Percentiles rank a stretch among this genome's conserved stretches.
Conservation (phyloP, 1,140 invertebrate species). For the Araneus ventricosus region DNA sequence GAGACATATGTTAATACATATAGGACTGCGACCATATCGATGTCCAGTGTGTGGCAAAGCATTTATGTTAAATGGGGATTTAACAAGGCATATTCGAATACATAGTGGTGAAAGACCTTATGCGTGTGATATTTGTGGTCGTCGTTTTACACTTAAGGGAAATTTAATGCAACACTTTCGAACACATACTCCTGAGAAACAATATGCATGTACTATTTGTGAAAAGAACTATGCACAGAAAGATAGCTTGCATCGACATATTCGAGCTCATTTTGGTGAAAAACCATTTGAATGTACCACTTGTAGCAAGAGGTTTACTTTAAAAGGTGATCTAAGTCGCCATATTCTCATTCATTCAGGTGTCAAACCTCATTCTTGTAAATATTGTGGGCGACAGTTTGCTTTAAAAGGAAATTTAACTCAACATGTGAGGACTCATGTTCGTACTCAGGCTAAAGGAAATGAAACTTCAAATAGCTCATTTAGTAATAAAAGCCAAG, state of each 20-base stretch:
- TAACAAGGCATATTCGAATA: slow-evolving; percentile 80
- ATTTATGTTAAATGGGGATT: slow-evolving; percentile 80
- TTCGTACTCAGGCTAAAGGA: slow-evolving; percentile 19
- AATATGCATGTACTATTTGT: slow-evolving; percentile 73
- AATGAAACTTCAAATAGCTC: slow-evolving; percentile 1
- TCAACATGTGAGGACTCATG: slow-evolving; percentile 68
- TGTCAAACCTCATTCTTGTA: slow-evolving; percentile 81
- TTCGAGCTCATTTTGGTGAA: slow-evolving; percentile 76
- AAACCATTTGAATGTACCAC: slow-evolving; percentile 82
- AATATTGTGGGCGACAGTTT: slow-evolving; percentile 83
- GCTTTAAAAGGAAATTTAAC: slow-evolving; percentile 73
- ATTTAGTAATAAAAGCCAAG: slow-evolving; percentile 50
- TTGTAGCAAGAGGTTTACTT: slow-evolving; percentile 82
- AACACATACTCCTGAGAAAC: slow-evolving; percentile 72
- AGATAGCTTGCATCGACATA: slow-evolving; percentile 70
- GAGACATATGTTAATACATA: slow-evolving; percentile 70
- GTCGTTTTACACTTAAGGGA: slow-evolving; percentile 78
- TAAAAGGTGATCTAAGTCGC: slow-evolving; percentile 83
- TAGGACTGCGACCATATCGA: slow-evolving; percentile 56
- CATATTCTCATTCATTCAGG: slow-evolving; percentile 82
- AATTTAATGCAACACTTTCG: slow-evolving; percentile 75
- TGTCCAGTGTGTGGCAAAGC: slow-evolving; percentile 77
- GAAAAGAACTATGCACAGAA: slow-evolving; percentile 73
- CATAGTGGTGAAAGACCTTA: slow-evolving; percentile 81
- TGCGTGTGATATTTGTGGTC: slow-evolving; percentile 79